Percentiles rank a stretch among this genome's conserved stretches.
Evolutionary conservation across 92 coral and sea anemone species (phyloP).

Genomic region (Meandrina meandrites): DNA sequence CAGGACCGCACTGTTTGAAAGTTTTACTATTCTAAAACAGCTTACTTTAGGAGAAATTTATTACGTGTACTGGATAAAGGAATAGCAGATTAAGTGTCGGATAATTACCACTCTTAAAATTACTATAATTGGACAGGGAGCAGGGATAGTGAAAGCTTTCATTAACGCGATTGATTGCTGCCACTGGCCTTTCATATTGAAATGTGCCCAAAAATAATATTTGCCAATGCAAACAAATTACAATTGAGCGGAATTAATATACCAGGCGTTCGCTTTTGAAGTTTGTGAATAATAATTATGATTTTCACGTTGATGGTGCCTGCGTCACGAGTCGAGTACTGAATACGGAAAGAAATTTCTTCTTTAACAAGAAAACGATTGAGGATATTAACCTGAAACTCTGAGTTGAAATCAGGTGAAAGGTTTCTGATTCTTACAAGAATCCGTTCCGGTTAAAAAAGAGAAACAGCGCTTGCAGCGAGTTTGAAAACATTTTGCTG

Average conservation of each 20-base stretch:
- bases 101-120: slow-evolving; percentile 27
- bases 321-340: background rate
- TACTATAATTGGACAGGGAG: slow-evolving; percentile 16
- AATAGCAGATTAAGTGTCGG: background rate
- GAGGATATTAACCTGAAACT: background rate
- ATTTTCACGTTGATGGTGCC: background rate
- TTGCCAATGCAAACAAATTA: slow-evolving; percentile 41
- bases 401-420: background rate
- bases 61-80: background rate
- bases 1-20: background rate
- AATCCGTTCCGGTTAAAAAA: background rate
- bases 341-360: background rate
- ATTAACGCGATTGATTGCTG: slow-evolving; percentile 10
- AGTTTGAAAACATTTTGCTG: background rate
- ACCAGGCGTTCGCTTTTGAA: slow-evolving; percentile 23
- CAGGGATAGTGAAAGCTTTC: background rate
- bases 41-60: background rate
- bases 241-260: slow-evolving; percentile 31
- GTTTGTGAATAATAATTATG: slow-evolving; percentile 16
- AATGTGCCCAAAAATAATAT: slow-evolving; percentile 22
- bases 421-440: background rate
- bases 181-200: slow-evolving; percentile 42
- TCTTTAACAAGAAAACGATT: background rate
- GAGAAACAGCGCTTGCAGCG: background rate
- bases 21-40: background rate